phyloP scores from a whole-genome alignment of 2,113 vertebrate genomes.

The Eptesicus fuscus region DNA sequence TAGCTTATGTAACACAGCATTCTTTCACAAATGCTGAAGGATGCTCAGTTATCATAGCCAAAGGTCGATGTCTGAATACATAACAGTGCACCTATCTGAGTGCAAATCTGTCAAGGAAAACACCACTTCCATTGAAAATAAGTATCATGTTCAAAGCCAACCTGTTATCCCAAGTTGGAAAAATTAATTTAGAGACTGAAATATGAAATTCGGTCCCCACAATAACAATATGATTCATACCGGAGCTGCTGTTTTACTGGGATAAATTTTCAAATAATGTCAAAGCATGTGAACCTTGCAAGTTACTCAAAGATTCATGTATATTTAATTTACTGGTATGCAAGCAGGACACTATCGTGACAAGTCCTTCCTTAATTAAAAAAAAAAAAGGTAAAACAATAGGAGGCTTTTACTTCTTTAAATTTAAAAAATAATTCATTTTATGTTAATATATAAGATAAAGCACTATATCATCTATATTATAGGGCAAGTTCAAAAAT shows the following conservation, averaged over 20 bases:
- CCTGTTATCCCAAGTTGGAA: background rate
- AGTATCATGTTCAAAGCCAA: background rate
- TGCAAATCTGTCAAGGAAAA: background rate
- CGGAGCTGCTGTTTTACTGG: background rate
- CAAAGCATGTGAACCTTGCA: slow-evolving; percentile 3
- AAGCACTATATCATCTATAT: background rate
- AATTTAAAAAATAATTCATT: slow-evolving; percentile 6
- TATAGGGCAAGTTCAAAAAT: background rate
- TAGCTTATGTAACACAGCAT: slow-evolving; percentile 5
- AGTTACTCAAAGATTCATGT: background rate
- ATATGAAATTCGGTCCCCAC: background rate
- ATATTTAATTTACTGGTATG: background rate
- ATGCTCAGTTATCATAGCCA: background rate
- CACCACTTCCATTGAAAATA: background rate
- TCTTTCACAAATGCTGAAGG: slow-evolving; percentile 16
- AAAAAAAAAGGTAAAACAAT: background rate
- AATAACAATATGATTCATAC: background rate
- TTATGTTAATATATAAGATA: background rate
- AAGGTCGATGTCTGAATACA: background rate
- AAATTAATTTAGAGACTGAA: background rate
- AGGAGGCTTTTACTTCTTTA: background rate
- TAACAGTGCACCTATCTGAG: background rate
- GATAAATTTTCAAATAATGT: slow-evolving; percentile 25
- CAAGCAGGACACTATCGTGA: background rate
- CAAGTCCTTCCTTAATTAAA: background rate